Base-by-base conservation (phyloP, 64 coral and sea anemone species). In the Astreopora myriophthalma region DNA sequence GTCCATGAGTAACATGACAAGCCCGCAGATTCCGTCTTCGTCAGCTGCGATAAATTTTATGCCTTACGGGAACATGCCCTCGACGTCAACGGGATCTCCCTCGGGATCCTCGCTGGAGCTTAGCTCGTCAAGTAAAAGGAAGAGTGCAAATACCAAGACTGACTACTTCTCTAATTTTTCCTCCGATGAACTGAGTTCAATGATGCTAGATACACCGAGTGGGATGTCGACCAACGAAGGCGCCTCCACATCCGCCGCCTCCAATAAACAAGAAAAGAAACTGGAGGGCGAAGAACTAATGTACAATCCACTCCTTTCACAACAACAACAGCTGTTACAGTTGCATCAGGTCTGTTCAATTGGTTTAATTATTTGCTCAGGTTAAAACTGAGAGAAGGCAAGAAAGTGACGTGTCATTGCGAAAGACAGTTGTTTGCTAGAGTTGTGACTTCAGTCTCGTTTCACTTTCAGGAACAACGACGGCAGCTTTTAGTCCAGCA, bases 161-260 rank as follows among this genome's bases (percentile, higher is more conserved):
- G 79, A 92, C 57, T 92, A 92, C 67, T 92, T 92, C 31, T 92
- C 90, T 9, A 92, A 92, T 62, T 92, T 92, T 84, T 61, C 90
- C 36, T 84, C 90, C n/a, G 63, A 92, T 22, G 90, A 92, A 40
- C 51, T 92, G 34, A 71, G 84, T 23, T 81, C 90, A 1, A 86
- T 92, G 80, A 85, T 92, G 82, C 8, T 92, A 30, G 61, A 48
- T 40, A 6, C 81, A 1, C 23, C 89, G 1, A 20, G 48, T 67
- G 31, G 23, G 3, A 40, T 73, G 46, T 22, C 51, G 19, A 55
- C 20, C 25, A 55, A 68, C 70, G 51, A 85, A 23, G n/a, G 82
- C 79, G 11, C 52, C 14, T 17, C 87, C 17, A 55, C 37, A 2
- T 66, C 81, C 40, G 3, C 69, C 34, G 33, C 69, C 37, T 32